Evolutionary conservation across 2,797 vertebrate species (phyloP), one percentile per base, ranked within the genome.

Genomic region (Cygnus olor): DNA sequence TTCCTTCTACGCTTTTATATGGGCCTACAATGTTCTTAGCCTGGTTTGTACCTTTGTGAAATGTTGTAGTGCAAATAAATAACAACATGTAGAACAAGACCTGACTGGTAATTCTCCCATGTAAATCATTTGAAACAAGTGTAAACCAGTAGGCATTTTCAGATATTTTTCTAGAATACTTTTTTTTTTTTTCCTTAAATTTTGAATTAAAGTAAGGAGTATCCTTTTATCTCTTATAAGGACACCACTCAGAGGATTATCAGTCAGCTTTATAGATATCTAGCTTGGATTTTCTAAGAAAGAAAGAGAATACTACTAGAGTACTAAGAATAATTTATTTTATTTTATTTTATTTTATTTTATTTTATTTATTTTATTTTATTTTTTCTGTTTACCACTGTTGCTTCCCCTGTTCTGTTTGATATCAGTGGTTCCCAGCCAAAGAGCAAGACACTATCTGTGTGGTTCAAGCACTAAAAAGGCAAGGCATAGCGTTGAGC

Each of bases 291-390:
- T 69, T 78, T 56, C 38, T 58, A 13, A 53, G 42, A 73, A 53
- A 28, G 12, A 82, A 10, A 34, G 11, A 53, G 6, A 71, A 7
- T 9, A 51, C 7, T 63, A 53, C 3, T 49, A 44, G 4, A 79
- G 10, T 4, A 20, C 1, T 28, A 53, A 53, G 45, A n/a, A n/a
- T 38, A 0, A 9, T 25, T 5, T 63, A 47, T 47, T 47, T 42
- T 42, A 47, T 47, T 47, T 21, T 47, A 45, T 45, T 45, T 9
- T 45, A 44, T 44, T 44, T 9, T 44, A 44, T 44, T 44, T 4
- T 44, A 45, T 45, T 47, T 3, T 21, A 47, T 47, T 3, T 47
- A 47, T 45, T 10, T 8, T 44, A 38, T 38, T 38, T 44, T 47
- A 21, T 71, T 53, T 80, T 81, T n/a, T 8, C 18, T 44, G 10